phyloP scores from a whole-genome alignment of 2,888 invertebrate species.

The Pecten maximus region DNA sequence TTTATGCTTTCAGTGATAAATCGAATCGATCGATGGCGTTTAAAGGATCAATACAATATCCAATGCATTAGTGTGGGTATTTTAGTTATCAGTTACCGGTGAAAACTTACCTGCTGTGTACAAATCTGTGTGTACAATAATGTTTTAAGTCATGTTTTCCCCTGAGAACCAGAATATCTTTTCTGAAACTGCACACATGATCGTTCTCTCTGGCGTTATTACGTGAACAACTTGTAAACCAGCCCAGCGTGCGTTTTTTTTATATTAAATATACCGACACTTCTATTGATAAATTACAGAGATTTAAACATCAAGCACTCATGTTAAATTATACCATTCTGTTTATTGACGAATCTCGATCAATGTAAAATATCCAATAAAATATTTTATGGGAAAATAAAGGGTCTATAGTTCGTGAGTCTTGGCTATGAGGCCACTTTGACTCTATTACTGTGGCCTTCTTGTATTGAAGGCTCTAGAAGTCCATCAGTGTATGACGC shows the following conservation, averaged over 20 bases:
- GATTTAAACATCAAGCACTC: neutral
- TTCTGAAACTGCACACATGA: neutral
- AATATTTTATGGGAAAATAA: neutral
- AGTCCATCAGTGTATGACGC: neutral
- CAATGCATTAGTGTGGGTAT: too few species aligned
- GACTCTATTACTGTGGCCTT: neutral
- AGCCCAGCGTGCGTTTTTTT: neutral
- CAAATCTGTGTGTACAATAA: neutral
- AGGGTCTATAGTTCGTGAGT: neutral
- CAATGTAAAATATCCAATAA: constrained; percentile 12
- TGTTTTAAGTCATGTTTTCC: neutral
- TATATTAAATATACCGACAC: neutral
- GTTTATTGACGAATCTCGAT: neutral
- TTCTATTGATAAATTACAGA: neutral
- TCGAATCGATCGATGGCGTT: too few species aligned
- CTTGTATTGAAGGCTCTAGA: neutral
- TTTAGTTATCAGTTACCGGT: too few species aligned
- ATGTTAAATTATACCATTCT: neutral
- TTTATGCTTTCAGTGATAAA: too few species aligned
- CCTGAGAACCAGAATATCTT: neutral
- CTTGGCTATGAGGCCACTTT: neutral
- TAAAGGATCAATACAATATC: too few species aligned
- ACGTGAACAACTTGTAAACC: neutral
- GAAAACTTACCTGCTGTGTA: neutral
- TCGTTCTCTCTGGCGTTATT: neutral